A percentile compares a stretch with the other conserved stretches of the same genome.
phyloP scores from a whole-genome alignment of 2,113 vertebrate genomes.

The Lipotes vexillifer region DNA sequence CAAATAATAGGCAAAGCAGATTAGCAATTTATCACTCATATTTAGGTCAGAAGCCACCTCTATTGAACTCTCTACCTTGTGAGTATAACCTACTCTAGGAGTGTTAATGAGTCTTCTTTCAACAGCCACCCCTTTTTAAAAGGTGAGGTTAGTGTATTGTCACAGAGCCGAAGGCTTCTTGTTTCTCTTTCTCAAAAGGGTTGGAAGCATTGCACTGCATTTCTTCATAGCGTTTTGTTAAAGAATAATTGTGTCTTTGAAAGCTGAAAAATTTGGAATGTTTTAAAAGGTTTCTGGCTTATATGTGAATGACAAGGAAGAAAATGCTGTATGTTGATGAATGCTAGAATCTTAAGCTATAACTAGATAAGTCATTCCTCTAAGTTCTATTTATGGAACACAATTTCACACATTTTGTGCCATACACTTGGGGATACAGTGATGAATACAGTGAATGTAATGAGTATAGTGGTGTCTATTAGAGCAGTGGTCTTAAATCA shows the following conservation, averaged over 20 bases:
- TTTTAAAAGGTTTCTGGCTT: not conserved
- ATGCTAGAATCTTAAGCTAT: not conserved
- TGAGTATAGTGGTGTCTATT: not conserved
- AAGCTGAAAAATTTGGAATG: not conserved
- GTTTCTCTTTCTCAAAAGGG: not conserved
- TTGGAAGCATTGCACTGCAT: not conserved
- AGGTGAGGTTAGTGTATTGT: constrained; percentile 21
- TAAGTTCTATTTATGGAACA: not conserved
- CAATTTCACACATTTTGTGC: not conserved
- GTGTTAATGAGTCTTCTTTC: constrained; percentile 58
- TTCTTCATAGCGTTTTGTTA: constrained; percentile 7
- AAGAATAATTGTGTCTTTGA: not conserved
- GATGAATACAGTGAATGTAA: not conserved
- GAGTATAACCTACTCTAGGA: constrained; percentile 6
- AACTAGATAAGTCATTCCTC: not conserved
- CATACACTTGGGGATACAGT: not conserved
- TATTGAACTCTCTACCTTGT: not conserved
- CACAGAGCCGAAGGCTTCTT: not conserved
- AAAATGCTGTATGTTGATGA: not conserved
- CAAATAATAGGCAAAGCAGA: constrained; percentile 47
- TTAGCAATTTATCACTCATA: constrained; percentile 37
- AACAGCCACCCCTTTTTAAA: constrained; percentile 36
- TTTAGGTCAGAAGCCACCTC: constrained; percentile 6
- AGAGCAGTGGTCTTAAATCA: not conserved
- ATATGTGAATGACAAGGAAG: not conserved